Evolutionary conservation across 2,797 vertebrate species (phyloP).

Genomic region (Pampus argenteus): DNA sequence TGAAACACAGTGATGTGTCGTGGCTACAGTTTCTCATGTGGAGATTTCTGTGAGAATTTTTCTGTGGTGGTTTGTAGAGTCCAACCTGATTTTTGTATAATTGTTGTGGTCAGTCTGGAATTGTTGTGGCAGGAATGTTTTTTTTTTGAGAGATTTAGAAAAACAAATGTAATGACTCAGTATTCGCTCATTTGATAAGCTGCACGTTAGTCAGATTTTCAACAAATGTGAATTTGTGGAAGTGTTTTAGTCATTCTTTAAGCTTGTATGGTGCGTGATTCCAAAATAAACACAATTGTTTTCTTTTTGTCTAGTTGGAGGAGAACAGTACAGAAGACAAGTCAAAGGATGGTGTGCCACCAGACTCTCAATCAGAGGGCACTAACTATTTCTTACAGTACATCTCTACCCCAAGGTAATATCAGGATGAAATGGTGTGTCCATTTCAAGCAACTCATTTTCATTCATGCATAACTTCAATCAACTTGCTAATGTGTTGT

Average conservation of each 20-base stretch:
- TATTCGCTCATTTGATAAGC: not conserved
- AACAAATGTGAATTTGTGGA: not conserved
- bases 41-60: too few relatives aligned
- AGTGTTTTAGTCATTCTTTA: not conserved
- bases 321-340: slow-evolving; percentile 86
- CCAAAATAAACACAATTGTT: not conserved
- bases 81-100: not conserved
- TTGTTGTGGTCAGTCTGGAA: not conserved
- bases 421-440: slow-evolving; percentile 6
- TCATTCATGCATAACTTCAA: slow-evolving; percentile 23
- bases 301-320: slow-evolving; percentile 78
- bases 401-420: slow-evolving; percentile 94
- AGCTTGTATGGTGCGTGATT: not conserved
- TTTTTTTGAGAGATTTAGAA: too few relatives aligned
- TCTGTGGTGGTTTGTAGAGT: not conserved
- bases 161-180: not conserved
- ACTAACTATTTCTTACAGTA: slow-evolving; percentile 99
- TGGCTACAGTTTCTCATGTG: too few relatives aligned
- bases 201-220: not conserved
- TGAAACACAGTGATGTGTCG: not conserved
- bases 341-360: slow-evolving; percentile 81
- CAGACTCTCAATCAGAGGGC: slow-evolving; percentile 86
- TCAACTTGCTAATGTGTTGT: slow-evolving; percentile 13
- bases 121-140: not conserved
- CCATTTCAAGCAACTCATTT: slow-evolving; percentile 8